phyloP scores from a whole-genome alignment of 2,797 vertebrate genomes.

The Choloepus didactylus region DNA sequence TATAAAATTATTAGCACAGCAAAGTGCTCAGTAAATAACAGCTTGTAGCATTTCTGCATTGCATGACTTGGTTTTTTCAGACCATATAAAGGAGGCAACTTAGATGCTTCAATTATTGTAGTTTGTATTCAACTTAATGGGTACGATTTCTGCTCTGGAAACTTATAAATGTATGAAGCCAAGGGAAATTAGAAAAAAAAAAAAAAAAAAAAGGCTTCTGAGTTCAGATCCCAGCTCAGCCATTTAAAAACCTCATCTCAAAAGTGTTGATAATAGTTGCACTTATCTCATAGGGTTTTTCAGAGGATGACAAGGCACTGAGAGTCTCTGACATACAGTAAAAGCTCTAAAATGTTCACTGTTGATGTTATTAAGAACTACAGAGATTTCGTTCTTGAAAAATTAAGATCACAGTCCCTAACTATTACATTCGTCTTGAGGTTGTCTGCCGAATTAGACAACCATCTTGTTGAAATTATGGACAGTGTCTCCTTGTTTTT shows the following conservation, averaged over 20 bases:
- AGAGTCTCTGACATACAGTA: not conserved
- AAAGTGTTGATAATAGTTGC: not conserved
- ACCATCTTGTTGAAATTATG: not conserved
- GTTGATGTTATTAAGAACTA: not conserved
- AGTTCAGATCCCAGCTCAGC: not conserved
- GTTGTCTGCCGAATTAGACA: not conserved
- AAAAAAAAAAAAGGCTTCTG: not conserved
- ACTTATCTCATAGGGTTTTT: not conserved
- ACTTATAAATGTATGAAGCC: not conserved
- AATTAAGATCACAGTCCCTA: not conserved
- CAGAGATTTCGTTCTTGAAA: not conserved
- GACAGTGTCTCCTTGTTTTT: not conserved
- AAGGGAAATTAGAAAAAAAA: not conserved
- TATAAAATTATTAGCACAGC: not conserved
- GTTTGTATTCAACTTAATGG: not conserved
- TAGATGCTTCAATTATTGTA: not conserved
- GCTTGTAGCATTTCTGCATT: accelerated
- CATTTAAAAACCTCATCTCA: not conserved
- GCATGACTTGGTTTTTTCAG: not conserved
- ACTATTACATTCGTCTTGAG: not conserved
- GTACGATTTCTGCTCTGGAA: not conserved
- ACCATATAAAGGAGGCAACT: not conserved
- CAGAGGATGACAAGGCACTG: not conserved
- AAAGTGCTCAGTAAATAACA: accelerated
- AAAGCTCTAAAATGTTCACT: not conserved